Conservation (phyloP, 2,113 vertebrate genomes). For the Carollia perspicillata region DNA sequence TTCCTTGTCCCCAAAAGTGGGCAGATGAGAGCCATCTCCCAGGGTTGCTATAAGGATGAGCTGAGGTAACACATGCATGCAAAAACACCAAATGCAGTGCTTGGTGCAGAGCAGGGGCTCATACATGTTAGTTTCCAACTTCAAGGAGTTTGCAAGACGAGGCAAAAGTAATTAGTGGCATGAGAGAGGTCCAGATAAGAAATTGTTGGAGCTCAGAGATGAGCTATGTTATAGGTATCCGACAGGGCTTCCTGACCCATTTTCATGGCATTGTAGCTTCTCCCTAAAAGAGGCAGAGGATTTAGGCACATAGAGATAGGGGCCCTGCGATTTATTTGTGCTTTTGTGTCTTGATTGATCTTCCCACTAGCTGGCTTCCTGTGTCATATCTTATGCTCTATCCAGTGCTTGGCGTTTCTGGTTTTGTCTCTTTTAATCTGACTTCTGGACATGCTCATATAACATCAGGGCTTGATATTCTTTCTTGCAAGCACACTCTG, state of each 20-base stretch:
- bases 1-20: not conserved
- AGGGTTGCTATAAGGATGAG: not conserved
- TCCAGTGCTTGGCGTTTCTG: not conserved
- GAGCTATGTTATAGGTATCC: not conserved
- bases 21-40: not conserved
- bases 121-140: slow-evolving; percentile 3
- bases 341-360: not conserved
- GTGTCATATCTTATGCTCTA: not conserved
- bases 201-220: not conserved
- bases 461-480: not conserved
- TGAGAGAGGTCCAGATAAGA: not conserved
- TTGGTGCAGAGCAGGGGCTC: not conserved
- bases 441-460: not conserved
- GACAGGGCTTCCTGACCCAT: not conserved
- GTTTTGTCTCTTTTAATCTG: not conserved
- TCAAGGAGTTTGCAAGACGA: not conserved
- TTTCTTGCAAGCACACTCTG: not conserved
- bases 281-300: not conserved
- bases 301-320: not conserved
- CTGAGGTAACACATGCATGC: not conserved
- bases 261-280: not conserved
- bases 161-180: not conserved
- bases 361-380: not conserved
- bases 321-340: not conserved
- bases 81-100: not conserved